Conservation (phyloP, 2,113 vertebrate genomes). For the Corythoichthys intestinalis region DNA sequence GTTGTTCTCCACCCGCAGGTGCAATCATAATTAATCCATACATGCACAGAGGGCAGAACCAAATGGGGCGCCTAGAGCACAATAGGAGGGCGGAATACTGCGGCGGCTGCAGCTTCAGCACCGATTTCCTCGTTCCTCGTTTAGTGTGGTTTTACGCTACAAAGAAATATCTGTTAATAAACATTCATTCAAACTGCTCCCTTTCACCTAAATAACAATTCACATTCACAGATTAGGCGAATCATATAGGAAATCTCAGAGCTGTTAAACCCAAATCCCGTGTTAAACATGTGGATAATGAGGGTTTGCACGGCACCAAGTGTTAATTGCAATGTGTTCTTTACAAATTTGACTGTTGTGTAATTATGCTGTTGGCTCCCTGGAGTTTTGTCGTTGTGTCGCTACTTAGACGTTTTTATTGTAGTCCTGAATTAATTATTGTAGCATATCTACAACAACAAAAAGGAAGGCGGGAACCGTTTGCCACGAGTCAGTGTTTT, state of each 20-base stretch:
- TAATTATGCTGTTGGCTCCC: constrained; percentile 54
- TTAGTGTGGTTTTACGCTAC: not conserved
- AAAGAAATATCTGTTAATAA: constrained; percentile 4
- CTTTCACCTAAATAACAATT: constrained; percentile 35
- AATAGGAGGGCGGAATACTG: constrained; percentile 16
- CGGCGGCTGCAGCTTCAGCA: constrained; percentile 32
- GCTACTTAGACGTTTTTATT: constrained; percentile 61
- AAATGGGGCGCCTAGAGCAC: constrained; percentile 4
- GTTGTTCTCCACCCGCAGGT: constrained; percentile 24
- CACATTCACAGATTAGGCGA: constrained; percentile 28
- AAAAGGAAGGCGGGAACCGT: constrained; percentile 6
- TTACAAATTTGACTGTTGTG: constrained; percentile 60
- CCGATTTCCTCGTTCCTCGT: not conserved
- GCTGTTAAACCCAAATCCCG: constrained; percentile 27
- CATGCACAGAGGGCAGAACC: constrained; percentile 23
- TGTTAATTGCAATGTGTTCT: constrained; percentile 58
- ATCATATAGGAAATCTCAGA: constrained; percentile 31
- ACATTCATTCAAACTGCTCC: constrained; percentile 6
- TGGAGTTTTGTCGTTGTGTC: constrained; percentile 48
- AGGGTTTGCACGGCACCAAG: constrained; percentile 38
- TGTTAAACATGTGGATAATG: constrained; percentile 37
- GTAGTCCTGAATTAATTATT: constrained; percentile 59
- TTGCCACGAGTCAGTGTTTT: constrained; percentile 9
- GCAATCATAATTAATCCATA: constrained; percentile 59
- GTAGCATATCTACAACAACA: constrained; percentile 13